Percentiles rank a stretch among this genome's conserved stretches.
These are phyloP conservation scores for Thalassarche chlororhynchos DNA, from an alignment of 2,113 vertebrate species.

Conservation along the genomic window DNA sequence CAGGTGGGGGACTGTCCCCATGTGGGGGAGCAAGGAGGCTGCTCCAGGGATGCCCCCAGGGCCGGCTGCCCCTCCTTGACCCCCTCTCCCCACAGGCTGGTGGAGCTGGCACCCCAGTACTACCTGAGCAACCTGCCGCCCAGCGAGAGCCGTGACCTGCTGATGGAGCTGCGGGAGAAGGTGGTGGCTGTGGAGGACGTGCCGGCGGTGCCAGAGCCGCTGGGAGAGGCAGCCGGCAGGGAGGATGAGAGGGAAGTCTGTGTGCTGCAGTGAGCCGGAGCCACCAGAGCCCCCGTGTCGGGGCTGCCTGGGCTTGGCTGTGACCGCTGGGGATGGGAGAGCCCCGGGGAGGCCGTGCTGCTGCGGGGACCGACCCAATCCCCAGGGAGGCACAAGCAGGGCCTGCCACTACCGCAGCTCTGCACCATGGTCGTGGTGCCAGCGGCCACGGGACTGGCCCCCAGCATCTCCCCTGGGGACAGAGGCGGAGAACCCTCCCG, in stretches of 20 bases:
- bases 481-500: neutral
- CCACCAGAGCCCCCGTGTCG: accelerated
- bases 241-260: slow-evolving; percentile 64
- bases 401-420: neutral
- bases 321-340: neutral
- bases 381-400: neutral
- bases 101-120: slow-evolving; percentile 90
- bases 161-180: slow-evolving; percentile 86
- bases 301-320: neutral
- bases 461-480: neutral
- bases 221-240: neutral
- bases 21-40: accelerated
- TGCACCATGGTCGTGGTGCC: accelerated
- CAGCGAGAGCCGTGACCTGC: slow-evolving; percentile 89
- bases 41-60: accelerated
- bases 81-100: slow-evolving; percentile 76
- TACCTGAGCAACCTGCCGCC: slow-evolving; percentile 91
- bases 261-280: slow-evolving; percentile 78
- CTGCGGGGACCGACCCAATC: neutral
- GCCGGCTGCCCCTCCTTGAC: neutral
- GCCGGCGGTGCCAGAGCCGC: neutral
- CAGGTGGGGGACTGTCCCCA: neutral
- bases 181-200: neutral
- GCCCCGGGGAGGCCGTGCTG: neutral
- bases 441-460: neutral